These are phyloP conservation scores for Leptogaster cylindrica DNA, from an alignment of 2,888 invertebrate genomes.

Conservation along the genomic window DNA sequence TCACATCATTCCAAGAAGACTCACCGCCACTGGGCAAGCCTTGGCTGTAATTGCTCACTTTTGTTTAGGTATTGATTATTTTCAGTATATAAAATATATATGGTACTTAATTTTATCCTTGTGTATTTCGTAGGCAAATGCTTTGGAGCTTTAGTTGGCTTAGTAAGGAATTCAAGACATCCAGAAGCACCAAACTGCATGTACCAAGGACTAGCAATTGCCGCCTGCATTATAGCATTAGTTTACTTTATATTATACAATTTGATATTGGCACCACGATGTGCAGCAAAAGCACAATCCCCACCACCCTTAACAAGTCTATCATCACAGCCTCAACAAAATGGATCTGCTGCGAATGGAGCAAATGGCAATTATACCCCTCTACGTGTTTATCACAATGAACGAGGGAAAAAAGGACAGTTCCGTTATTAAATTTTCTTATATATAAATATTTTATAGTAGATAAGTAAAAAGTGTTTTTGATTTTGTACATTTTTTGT, in stretches of 20 bases:
- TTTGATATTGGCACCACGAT: constrained; percentile 74
- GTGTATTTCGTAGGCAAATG: constrained; percentile 70
- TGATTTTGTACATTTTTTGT: constrained; percentile 8
- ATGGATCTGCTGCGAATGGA: constrained; percentile 34
- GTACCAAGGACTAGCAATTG: constrained; percentile 71
- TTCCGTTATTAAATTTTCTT: constrained; percentile 72
- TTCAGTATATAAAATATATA: no score
- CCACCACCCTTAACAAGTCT: constrained; percentile 64
- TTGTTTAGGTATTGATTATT: constrained; percentile 75
- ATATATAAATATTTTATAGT: constrained; percentile 19
- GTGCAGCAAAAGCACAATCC: constrained; percentile 71
- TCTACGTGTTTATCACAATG: constrained; percentile 81
- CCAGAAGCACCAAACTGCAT: constrained; percentile 55
- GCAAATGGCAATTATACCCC: constrained; percentile 77
- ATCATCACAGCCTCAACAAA: constrained; percentile 46
- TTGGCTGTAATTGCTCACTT: constrained; percentile 81
- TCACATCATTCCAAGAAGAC: constrained; percentile 78
- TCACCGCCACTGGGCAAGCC: constrained; percentile 79
- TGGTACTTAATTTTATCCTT: background rate
- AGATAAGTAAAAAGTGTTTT: constrained; percentile 21
- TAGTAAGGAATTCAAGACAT: constrained; percentile 60
- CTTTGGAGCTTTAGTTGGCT: constrained; percentile 73
- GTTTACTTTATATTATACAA: constrained; percentile 77
- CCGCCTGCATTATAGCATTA: constrained; percentile 70
- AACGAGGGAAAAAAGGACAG: constrained; percentile 79